Base-by-base conservation (phyloP, 2,113 vertebrate genomes). In the Sinocyclocheilus grahami region DNA sequence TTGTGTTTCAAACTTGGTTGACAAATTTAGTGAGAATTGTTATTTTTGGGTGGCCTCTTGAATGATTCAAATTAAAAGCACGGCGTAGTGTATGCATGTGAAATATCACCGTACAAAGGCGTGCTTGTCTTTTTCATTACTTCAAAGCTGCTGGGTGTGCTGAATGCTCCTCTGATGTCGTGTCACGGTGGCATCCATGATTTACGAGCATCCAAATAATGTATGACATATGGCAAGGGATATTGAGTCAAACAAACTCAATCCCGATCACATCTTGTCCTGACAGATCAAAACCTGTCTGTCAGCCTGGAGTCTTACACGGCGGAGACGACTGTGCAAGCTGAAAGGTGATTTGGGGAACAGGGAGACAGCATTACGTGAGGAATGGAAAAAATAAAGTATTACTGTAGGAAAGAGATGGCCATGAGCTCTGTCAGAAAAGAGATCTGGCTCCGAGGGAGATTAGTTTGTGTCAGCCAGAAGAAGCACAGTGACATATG, bases 401-500 rank as follows among this genome's bases (percentile, higher is more conserved):
- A 16, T 42, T 22, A 46, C 37, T 16, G 30, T 60, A 10, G 3
- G 33, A 67, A 33, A 67, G 65, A 69, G 65, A 27, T 12, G 24
- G 1, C 27, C 0, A 7, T 13, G 65, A 69, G 65, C 27, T 27
- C 12, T 33, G 30, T 69, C 27, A 67, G 63, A 67, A 16, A 84
- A 60, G 42, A 74, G 80, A 55, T 72, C n/a, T 42, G 75, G 46
- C 83, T 82, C 69, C 11, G 78, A 82, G 71, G 67, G 55, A 79
- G 86, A 87, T 91, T 92, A 91, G 84, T 60, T 89, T 58, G 82
- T 80, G 88, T 92, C 87, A 90, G 90, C 82, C 84, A 55, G 84
- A 79, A 55, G 84, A 78, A 90, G 86, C 87, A 87, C n/a, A 63
- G 79, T 83, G 90, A 92, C 91, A 93, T 92, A 91, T 91, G 90